Conservation (phyloP, 2,888 invertebrate genomes). For the Plusia festucae region DNA sequence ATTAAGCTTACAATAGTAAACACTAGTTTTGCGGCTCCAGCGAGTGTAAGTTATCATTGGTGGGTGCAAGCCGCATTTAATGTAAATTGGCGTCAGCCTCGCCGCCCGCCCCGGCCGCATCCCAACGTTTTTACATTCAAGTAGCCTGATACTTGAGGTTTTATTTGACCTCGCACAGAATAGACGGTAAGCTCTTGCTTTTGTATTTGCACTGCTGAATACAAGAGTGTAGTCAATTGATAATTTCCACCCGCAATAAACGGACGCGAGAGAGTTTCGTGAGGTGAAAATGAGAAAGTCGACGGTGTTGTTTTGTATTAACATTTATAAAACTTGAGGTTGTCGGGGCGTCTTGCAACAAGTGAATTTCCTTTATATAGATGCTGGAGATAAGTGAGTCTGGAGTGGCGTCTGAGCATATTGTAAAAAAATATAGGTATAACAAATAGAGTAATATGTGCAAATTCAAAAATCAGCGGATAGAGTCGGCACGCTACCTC, state of each 20-base stretch:
- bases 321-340: slow-evolving; percentile 70
- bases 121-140: slow-evolving; percentile 85
- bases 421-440: slow-evolving; percentile 44
- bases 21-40: slow-evolving; percentile 67
- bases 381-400: slow-evolving; percentile 54
- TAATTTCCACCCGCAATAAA: slow-evolving; percentile 71
- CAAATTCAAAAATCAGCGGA: slow-evolving; percentile 72
- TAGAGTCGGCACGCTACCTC: slow-evolving; percentile 78
- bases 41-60: slow-evolving; percentile 82
- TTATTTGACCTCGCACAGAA: slow-evolving; percentile 78
- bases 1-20: slow-evolving; percentile 64
- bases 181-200: slow-evolving; percentile 79
- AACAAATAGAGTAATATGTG: slow-evolving; percentile 64
- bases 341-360: slow-evolving; percentile 66
- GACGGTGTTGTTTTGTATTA: slow-evolving; percentile 68
- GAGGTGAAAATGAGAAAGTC: slow-evolving; percentile 73
- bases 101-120: slow-evolving; percentile 73
- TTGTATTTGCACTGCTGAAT: slow-evolving; percentile 79
- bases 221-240: slow-evolving; percentile 78
- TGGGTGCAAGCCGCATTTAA: slow-evolving; percentile 84
- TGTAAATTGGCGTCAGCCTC: slow-evolving; percentile 83
- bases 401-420: slow-evolving; percentile 28
- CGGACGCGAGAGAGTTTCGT: slow-evolving; percentile 69
- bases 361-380: slow-evolving; percentile 68
- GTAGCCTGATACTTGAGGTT: slow-evolving; percentile 83